Conservation (phyloP, 2,888 invertebrate species). For the Nomada fucata region DNA sequence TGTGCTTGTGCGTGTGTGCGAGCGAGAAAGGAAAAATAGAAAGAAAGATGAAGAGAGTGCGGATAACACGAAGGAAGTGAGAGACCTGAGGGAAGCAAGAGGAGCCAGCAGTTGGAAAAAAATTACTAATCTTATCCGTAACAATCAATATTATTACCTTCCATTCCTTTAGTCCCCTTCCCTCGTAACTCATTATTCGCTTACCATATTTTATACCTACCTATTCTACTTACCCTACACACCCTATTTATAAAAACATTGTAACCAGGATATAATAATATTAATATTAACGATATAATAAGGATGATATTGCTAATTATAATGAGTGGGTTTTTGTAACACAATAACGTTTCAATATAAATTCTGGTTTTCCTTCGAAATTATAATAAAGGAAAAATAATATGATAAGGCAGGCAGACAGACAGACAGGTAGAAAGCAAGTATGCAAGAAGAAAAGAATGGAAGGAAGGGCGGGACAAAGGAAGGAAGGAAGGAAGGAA, state of each 20-base stretch:
- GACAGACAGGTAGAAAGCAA: slow-evolving; percentile 26
- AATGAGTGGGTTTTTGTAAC: slow-evolving; percentile 84
- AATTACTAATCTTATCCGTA: slow-evolving; percentile 32
- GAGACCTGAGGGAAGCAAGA: slow-evolving; percentile 8
- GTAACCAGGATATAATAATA: slow-evolving; percentile 83
- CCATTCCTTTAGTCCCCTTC: slow-evolving; percentile 61
- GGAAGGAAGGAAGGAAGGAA: slow-evolving; percentile 5
- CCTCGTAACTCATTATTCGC: slow-evolving; percentile 67
- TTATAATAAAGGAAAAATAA: slow-evolving; percentile 60
- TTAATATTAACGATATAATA: slow-evolving; percentile 84
- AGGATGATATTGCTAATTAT: slow-evolving; percentile 84
- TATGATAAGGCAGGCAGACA: slow-evolving; percentile 30
- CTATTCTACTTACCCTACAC: slow-evolving; percentile 75
- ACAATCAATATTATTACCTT: slow-evolving; percentile 49
- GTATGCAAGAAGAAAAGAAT: slow-evolving; percentile 23
- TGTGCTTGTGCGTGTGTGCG: not conserved
- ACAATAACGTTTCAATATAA: slow-evolving; percentile 82
- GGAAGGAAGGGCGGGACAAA: not conserved
- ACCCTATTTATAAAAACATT: slow-evolving; percentile 84
- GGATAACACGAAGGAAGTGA: slow-evolving; percentile 2
- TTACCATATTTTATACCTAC: slow-evolving; percentile 74
- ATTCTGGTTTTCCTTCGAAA: slow-evolving; percentile 74
- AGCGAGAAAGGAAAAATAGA: not conserved
- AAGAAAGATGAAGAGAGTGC: not conserved
- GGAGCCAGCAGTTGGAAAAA: slow-evolving; percentile 20